Evolutionary conservation across 2,888 invertebrate genomes (phyloP).

Genomic region (Unio pictorum): DNA sequence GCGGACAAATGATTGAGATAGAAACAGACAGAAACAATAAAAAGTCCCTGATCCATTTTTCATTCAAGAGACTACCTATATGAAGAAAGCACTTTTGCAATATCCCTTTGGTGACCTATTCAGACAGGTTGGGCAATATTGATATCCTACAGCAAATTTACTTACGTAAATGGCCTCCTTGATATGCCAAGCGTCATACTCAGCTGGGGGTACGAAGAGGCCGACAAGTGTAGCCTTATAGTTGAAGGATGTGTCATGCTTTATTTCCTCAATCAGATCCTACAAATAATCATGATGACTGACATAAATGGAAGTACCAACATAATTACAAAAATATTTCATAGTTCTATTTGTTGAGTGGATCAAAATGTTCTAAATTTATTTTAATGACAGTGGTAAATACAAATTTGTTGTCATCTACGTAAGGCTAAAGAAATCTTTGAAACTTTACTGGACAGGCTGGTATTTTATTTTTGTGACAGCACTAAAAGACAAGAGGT

Average conservation of each 20-base stretch:
- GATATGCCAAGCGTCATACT: slow-evolving; percentile 69
- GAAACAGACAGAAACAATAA: too few relatives aligned
- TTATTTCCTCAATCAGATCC: slow-evolving; percentile 64
- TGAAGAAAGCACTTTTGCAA: slow-evolving; percentile 53
- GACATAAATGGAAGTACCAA: neutral
- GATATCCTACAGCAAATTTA: slow-evolving; percentile 4
- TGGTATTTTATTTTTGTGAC: too few relatives aligned
- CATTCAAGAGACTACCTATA: slow-evolving; percentile 35
- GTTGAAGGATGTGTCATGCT: slow-evolving; percentile 64
- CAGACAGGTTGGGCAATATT: neutral
- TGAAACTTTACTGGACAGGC: too few relatives aligned
- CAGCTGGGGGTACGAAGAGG: slow-evolving; percentile 66
- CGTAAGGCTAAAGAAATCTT: too few relatives aligned
- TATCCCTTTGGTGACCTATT: slow-evolving; percentile 62
- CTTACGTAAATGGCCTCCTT: slow-evolving; percentile 68
- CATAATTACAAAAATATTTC: neutral
- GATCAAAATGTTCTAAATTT: too few relatives aligned
- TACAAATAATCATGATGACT: slow-evolving; percentile 21
- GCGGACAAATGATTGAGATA: neutral
- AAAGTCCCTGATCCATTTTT: too few relatives aligned
- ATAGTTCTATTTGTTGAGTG: too few relatives aligned
- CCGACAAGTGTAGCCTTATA: slow-evolving; percentile 62
- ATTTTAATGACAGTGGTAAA: too few relatives aligned
- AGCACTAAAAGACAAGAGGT: too few relatives aligned
- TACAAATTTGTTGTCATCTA: too few relatives aligned